Evolutionary conservation across 2,888 invertebrate species (phyloP), one percentile per base, ranked within the genome.

Genomic region (Coenonympha glycerion): DNA sequence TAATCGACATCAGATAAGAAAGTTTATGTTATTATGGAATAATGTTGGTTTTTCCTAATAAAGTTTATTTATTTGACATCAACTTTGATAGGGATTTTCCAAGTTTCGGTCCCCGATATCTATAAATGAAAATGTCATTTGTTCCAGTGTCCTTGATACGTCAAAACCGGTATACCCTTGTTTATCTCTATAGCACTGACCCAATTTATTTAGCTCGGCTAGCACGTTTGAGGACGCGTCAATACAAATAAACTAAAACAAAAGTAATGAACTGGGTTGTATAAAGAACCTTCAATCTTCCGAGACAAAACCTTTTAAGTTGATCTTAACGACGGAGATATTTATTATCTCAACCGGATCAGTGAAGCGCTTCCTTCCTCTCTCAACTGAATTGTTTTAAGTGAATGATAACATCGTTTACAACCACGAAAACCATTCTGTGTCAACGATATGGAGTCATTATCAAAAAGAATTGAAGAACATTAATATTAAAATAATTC

Each of bases 111-210:
- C 28, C 19, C 19, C 41, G 30, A 33, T 22, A 44, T 22, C 16
- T 33, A 13, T 2, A 5, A 44, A 47, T 39, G 37, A 47, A 39
- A 31, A 21, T 15, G 33, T 15, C 41, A 15, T 42, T 49, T 22
- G 8, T 26, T 39, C 3, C 42, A 30, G 13, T n/a, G 46, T 46
- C 39, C 51, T 47, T 47, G 42, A 48, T 31, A 41, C 40, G 28
- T 26, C 21, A 37, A 11, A 41, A 13, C 19, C 41, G 9, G 33
- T 24, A n/a, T n/a, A 8, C 18, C 24, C 21, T 28, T 16, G 41
- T 37, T 46, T 49, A 48, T 49, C 46, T 49, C 45, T 49, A 49
- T 47, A 49, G 40, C 55, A 47, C 55, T 58, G 58, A 56, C 58
- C 59, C 33, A 58, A 41, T 53, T 59, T 42, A n/a, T 46, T 36